Conservation (phyloP, 2,797 vertebrate genomes). For the Acipenser transmontanus region DNA sequence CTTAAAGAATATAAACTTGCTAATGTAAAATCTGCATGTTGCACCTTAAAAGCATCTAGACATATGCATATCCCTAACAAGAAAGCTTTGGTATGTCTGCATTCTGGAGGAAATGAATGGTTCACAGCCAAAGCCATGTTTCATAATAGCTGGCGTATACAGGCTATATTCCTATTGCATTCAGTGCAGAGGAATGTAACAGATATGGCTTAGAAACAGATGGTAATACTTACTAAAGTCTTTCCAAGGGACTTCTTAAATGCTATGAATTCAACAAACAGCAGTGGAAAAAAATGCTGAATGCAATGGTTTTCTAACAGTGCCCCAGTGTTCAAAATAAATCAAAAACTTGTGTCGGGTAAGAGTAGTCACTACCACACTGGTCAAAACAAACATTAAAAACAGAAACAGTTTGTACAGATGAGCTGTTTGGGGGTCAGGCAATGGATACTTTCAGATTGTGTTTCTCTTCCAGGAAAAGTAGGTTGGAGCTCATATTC, state of each 20-base stretch:
- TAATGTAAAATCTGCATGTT: too few species aligned
- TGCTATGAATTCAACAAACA: constrained; percentile 13
- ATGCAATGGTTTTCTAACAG: constrained; percentile 6
- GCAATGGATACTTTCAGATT: not conserved
- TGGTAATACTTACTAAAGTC: constrained; percentile 24
- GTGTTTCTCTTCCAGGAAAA: too few species aligned
- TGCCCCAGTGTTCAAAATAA: constrained; percentile 2
- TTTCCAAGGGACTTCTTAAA: constrained; percentile 1
- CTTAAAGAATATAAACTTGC: too few species aligned
- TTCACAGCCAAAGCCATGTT: not conserved
- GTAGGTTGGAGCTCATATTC: too few species aligned
- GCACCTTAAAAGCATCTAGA: too few species aligned
- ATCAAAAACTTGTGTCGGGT: not conserved
- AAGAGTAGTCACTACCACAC: not conserved
- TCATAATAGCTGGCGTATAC: not conserved
- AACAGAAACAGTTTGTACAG: not conserved
- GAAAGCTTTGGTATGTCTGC: not conserved
- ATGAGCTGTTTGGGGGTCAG: not conserved
- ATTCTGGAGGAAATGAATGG: constrained; percentile 7
- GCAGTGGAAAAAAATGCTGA: not conserved
- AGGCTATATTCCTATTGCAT: constrained; percentile 24
- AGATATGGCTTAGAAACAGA: constrained; percentile 45
- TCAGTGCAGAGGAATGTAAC: constrained; percentile 40
- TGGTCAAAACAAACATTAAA: constrained; percentile 6
- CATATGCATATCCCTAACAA: too few species aligned